A percentile compares a stretch with the other conserved stretches of the same genome.
Conservation (phyloP, 2,113 vertebrate species). For the Scopus umbretta region DNA sequence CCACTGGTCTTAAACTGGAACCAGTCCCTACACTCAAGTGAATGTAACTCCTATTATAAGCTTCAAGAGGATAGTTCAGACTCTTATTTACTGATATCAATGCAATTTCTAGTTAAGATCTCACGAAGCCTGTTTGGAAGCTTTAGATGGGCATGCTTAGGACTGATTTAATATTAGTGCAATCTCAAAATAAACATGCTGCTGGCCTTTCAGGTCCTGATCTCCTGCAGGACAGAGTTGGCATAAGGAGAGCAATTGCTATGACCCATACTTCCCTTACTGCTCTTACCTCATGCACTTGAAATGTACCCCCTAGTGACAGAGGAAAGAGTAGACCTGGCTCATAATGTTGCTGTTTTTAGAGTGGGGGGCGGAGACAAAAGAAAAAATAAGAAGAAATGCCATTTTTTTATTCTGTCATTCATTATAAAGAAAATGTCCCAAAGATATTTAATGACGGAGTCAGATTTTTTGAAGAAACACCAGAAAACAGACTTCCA, state of each 20-base stretch:
- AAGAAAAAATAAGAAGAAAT: neutral
- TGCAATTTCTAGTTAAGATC: neutral
- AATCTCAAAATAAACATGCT: neutral
- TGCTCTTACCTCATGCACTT: neutral
- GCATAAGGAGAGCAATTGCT: neutral
- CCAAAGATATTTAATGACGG: neutral
- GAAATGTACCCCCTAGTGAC: neutral
- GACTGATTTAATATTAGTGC: neutral
- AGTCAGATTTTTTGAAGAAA: neutral
- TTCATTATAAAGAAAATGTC: neutral
- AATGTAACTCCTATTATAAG: neutral
- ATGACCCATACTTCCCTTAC: neutral
- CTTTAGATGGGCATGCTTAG: neutral
- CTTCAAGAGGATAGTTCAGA: neutral
- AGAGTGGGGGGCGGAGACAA: neutral
- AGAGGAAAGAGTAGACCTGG: neutral
- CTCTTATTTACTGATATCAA: neutral
- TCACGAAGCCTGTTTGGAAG: neutral
- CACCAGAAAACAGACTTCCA: neutral
- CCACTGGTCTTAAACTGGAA: neutral
- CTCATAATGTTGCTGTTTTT: neutral
- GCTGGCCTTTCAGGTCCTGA: neutral
- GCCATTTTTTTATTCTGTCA: neutral
- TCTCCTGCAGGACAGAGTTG: neutral
- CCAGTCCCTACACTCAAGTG: neutral